phyloP scores from a whole-genome alignment of 1,140 invertebrate genomes.

The Zaprionus nigranus region DNA sequence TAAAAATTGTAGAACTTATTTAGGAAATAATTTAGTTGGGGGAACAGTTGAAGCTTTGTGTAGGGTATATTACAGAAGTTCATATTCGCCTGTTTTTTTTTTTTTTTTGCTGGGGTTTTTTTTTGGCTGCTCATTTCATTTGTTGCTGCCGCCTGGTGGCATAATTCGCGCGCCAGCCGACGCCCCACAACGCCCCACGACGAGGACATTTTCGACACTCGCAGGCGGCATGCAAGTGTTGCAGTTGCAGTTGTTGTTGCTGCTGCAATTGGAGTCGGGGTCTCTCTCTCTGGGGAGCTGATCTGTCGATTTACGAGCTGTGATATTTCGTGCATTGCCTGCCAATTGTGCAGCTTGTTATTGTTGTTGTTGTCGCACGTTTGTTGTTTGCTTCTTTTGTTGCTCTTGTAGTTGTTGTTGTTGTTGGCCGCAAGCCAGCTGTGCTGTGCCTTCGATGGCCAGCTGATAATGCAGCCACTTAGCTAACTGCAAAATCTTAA shows the following conservation, averaged over 20 bases:
- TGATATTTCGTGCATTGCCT: constrained; percentile 72
- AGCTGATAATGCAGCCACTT: constrained; percentile 58
- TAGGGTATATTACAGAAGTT: too few relatives aligned
- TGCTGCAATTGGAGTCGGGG: constrained; percentile 7
- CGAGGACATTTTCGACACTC: constrained; percentile 29
- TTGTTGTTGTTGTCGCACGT: constrained; percentile 12
- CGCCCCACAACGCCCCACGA: constrained; percentile 54
- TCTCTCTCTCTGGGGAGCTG: constrained; percentile 24
- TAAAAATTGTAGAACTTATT: too few relatives aligned
- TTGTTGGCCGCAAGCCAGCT: constrained; percentile 40
- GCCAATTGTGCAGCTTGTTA: constrained; percentile 39
- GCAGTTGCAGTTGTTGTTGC: constrained; percentile 4
- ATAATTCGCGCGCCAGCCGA: constrained; percentile 76
- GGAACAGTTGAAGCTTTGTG: too few relatives aligned
- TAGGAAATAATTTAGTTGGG: too few relatives aligned
- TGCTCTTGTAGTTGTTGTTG: constrained; percentile 16
- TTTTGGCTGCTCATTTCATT: constrained; percentile 44
- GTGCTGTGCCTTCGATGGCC: constrained; percentile 55
- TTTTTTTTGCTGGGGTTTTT: constrained; percentile 7
- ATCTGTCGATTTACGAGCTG: constrained; percentile 77
- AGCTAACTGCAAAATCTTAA: constrained; percentile 33
- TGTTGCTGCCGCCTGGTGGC: constrained; percentile 62
- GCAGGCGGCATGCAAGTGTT: constrained; percentile 17
- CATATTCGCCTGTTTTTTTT: not conserved
- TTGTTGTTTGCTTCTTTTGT: constrained; percentile 9